Evolutionary conservation across 1,140 invertebrate genomes (phyloP).

Genomic region (Heliothis virescens): DNA sequence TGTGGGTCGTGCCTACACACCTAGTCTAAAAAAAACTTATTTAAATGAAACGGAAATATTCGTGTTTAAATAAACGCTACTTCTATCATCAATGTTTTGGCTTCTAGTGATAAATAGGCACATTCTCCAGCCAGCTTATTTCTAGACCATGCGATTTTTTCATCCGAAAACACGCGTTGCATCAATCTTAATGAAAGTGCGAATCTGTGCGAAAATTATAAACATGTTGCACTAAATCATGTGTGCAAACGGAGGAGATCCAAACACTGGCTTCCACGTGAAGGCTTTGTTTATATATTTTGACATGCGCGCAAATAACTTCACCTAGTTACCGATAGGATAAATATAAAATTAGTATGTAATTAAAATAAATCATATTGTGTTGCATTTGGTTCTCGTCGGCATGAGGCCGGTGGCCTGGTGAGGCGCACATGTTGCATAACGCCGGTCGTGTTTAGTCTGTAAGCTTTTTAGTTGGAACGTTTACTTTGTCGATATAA

Average conservation of each 20-base stretch:
- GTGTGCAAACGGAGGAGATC: conserved; percentile 16
- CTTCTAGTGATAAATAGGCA: conserved; percentile 31
- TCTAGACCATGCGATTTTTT: conserved; percentile 8
- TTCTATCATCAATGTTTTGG: conserved; percentile 40
- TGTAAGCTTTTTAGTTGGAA: conserved; percentile 53
- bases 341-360: conserved; percentile 33
- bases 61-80: conserved; percentile 12
- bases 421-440: conserved; percentile 48
- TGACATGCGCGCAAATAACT: conserved; percentile 38
- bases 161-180: neutral
- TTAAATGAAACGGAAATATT: conserved; percentile 35
- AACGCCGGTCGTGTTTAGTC: conserved; percentile 57
- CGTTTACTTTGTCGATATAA: conserved; percentile 59
- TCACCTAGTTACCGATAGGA: conserved; percentile 4
- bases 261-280: conserved; percentile 25
- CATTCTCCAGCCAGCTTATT: neutral
- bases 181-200: conserved; percentile 13
- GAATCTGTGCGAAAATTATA: conserved; percentile 22
- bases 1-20: conserved; percentile 18
- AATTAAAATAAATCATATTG: conserved; percentile 50
- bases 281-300: conserved; percentile 42
- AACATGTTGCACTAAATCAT: conserved; percentile 28
- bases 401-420: conserved; percentile 30
- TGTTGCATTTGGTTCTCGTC: conserved; percentile 49
- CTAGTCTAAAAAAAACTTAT: conserved; percentile 18